Evolutionary conservation across 2,888 invertebrate species (phyloP), one percentile per base, ranked within the genome.

Genomic region (Ichneumoninae sp.): DNA sequence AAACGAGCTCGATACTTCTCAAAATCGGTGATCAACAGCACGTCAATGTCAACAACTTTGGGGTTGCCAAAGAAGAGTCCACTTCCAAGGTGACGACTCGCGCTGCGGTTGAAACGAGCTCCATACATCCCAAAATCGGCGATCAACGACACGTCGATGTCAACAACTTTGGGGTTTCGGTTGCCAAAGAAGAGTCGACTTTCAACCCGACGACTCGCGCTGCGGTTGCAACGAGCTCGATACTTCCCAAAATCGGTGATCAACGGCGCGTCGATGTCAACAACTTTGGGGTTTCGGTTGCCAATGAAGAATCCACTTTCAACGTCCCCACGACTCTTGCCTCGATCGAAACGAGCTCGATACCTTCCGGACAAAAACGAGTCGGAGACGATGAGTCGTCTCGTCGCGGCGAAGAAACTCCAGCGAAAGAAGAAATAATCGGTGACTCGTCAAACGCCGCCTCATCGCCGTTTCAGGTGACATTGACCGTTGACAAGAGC

Each of bases 401-500:
- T 8, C 63, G 40, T 8, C 40, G 44, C 40, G 22, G n/a, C 44
- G 73, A 44, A 33, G 73, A 50, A 10, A 44, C 79, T 70, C 52
- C 60, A 26, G 26, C 40, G 36, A 63, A 73, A 19, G 60, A 77
- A 7, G 70, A 70, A 54, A 73, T 78, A 68, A 80, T 87, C 22
- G 81, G 71, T 0, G 88, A 88, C 33, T 65, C 86, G 3, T 26
- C 81, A 6, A 83, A 86, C 33, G 68, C 83, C 68, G 88, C 81
- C 40, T 89, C 89, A 47, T 88, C 91, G 2, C 91, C 92, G 0
- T 88, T 89, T 19, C 87, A 90, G 57, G 83, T 92, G 0, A 88
- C 89, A 0, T n/a, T 92, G n/a, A 82, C 88, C 0, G 77, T 91
- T n/a, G 88, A 89, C 10, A 86, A 77, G 7, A 77, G 88, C 65